These are phyloP conservation scores for Hyppa rectilinea DNA, from an alignment of 2,888 invertebrate species.

Conservation along the genomic window DNA sequence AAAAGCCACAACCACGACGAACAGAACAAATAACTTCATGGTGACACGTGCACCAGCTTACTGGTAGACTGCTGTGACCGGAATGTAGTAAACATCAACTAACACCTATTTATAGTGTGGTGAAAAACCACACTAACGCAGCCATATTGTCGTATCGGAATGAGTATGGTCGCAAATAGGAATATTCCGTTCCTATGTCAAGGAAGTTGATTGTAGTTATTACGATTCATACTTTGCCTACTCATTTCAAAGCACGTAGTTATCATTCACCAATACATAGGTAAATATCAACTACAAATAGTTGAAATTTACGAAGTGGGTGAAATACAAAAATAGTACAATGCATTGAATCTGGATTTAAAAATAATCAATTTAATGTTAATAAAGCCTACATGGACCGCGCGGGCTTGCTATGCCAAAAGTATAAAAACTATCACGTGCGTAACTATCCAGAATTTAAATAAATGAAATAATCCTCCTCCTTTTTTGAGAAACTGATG, in stretches of 20 bases:
- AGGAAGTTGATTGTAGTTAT: background rate
- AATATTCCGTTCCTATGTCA: too few relatives aligned
- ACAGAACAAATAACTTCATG: slow-evolving; percentile 6
- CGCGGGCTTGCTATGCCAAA: too few relatives aligned
- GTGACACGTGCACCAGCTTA: background rate
- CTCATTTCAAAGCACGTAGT: background rate
- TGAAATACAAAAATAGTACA: too few relatives aligned
- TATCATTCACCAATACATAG: background rate
- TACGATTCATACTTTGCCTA: background rate
- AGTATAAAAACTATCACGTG: too few relatives aligned
- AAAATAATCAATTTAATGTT: too few relatives aligned
- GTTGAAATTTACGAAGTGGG: background rate
- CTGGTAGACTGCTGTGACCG: background rate
- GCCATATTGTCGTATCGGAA: background rate
- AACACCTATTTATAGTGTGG: background rate
- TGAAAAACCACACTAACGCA: background rate
- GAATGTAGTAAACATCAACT: background rate
- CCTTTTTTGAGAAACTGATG: too few relatives aligned
- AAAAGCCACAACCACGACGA: background rate
- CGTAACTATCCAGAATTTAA: too few relatives aligned
- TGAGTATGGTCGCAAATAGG: too few relatives aligned
- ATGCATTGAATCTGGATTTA: too few relatives aligned
- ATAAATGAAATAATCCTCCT: too few relatives aligned
- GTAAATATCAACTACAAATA: background rate
- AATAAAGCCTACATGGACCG: too few relatives aligned